Evolutionary conservation across 2,888 invertebrate genomes (phyloP).

Genomic region (Microctonus brassicae): DNA sequence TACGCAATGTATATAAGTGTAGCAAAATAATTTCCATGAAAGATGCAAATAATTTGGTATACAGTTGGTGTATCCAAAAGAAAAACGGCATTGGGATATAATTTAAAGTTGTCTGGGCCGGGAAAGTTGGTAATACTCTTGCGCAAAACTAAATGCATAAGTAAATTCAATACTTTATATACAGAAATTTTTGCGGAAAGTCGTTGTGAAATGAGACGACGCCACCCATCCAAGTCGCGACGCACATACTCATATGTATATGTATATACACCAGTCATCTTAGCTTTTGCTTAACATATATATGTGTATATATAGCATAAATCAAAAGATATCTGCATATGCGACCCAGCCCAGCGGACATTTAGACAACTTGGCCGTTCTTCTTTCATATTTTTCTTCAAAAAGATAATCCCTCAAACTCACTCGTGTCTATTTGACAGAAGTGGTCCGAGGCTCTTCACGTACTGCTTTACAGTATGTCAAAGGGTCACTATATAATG

Average conservation of each 20-base stretch:
- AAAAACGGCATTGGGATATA: not conserved
- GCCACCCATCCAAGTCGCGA: not conserved
- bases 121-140: conserved; percentile 48
- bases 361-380: not conserved
- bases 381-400: too few species aligned
- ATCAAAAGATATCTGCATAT: not conserved
- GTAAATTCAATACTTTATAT: conserved; percentile 52
- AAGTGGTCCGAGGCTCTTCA: not conserved
- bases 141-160: conserved; percentile 53
- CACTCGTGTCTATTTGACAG: not conserved
- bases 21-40: not conserved
- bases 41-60: not conserved
- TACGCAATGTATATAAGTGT: not conserved
- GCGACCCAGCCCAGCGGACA: not conserved
- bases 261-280: not conserved
- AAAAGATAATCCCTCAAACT: not conserved
- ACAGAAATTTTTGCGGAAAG: conserved; percentile 12
- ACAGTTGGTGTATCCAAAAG: not conserved
- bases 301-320: not conserved
- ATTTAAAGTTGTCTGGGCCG: conserved; percentile 4
- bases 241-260: not conserved
- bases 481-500: not conserved
- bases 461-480: conserved; percentile 1
- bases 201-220: conserved; percentile 18
- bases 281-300: too few species aligned